Evolutionary conservation across 2,113 vertebrate species (phyloP).

Genomic region (Antennarius striatus): DNA sequence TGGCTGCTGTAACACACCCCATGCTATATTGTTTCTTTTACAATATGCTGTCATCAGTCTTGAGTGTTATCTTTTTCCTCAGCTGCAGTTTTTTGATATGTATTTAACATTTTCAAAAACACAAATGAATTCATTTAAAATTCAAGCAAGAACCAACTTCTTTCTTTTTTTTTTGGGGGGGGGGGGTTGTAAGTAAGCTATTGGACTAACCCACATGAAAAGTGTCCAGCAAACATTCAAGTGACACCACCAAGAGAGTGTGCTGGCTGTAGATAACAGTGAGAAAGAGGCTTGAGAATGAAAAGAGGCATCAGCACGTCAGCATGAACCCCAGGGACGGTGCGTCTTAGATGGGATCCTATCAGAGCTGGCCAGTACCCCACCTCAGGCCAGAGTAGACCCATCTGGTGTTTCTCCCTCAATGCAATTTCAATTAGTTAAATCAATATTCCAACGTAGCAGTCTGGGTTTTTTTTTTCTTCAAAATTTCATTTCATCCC

Average conservation of each 20-base stretch:
- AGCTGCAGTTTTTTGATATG: not conserved
- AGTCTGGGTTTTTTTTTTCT: conserved; percentile 36
- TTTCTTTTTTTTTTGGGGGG: not conserved
- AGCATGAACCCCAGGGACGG: conserved; percentile 54
- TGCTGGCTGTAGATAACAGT: conserved; percentile 59
- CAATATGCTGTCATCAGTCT: not conserved
- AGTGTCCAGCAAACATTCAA: conserved; percentile 35
- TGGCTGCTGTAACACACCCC: conserved; percentile 24
- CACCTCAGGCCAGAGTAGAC: conserved; percentile 71
- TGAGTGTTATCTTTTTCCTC: not conserved
- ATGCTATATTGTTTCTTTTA: not conserved
- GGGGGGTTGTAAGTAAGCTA: conserved; percentile 10
- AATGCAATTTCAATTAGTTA: conserved; percentile 80
- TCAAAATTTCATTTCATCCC: conserved; percentile 74
- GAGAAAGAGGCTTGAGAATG: conserved; percentile 38
- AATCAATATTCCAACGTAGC: conserved; percentile 73
- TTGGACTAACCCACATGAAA: conserved; percentile 23
- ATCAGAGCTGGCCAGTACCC: conserved; percentile 65
- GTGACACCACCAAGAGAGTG: conserved; percentile 43
- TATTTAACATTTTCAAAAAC: not conserved
- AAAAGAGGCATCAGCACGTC: conserved; percentile 49
- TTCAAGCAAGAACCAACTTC: not conserved
- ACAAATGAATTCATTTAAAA: not conserved
- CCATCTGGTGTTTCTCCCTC: conserved; percentile 73
- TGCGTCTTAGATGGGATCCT: conserved; percentile 70